Conservation (phyloP, 2,888 invertebrate species). For the Tanytarsus gracilentus region DNA sequence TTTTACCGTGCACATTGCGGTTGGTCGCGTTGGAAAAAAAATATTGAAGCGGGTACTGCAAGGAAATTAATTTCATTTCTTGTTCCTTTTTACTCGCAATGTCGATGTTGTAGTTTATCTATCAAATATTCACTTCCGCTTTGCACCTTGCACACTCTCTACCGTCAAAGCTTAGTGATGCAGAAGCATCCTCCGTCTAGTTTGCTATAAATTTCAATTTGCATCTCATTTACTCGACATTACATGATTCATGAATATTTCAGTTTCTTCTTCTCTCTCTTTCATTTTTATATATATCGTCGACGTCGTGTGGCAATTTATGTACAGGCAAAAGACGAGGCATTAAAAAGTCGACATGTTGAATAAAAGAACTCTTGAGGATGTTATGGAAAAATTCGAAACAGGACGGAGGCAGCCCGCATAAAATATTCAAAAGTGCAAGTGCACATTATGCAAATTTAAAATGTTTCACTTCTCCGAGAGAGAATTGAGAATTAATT, state of each 20-base stretch:
- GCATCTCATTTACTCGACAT: neutral
- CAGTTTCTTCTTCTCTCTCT: too few species aligned
- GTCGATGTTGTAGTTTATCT: neutral
- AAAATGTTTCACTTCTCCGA: neutral
- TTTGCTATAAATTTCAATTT: conserved; percentile 15
- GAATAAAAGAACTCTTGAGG: neutral
- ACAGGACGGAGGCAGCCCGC: conserved; percentile 10
- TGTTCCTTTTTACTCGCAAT: neutral
- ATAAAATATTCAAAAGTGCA: conserved; percentile 28
- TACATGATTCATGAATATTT: conserved; percentile 3
- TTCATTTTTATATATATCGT: too few species aligned
- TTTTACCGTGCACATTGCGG: conserved; percentile 14
- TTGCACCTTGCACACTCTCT: conserved; percentile 11
- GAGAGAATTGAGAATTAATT: neutral
- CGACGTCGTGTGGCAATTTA: too few species aligned
- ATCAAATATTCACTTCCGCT: conserved; percentile 27
- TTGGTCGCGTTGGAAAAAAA: conserved; percentile 20
- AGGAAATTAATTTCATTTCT: conserved; percentile 22
- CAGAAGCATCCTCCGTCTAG: neutral
- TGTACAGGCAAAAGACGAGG: too few species aligned
- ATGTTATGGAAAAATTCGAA: neutral
- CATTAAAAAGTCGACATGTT: neutral
- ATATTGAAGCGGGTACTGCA: neutral
- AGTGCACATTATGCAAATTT: conserved; percentile 28
- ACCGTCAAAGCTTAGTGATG: too few species aligned